These are phyloP conservation scores for Zoanthus gigantus DNA, from an alignment of 92 coral and sea anemone genomes.

Conservation along the genomic window DNA sequence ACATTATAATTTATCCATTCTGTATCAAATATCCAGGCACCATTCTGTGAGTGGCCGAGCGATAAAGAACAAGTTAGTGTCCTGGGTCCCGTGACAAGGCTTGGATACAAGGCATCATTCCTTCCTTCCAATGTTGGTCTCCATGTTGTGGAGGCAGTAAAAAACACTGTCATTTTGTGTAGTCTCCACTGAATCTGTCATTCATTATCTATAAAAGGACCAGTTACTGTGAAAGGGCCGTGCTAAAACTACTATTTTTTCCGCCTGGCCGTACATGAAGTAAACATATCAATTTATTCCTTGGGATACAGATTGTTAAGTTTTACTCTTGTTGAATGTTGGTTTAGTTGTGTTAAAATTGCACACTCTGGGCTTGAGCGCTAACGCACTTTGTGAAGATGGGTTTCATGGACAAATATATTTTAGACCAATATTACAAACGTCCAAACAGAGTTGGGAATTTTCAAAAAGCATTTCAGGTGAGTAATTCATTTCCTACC, in stretches of 20 bases:
- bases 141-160: too few species aligned
- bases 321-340: neutral
- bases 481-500: neutral
- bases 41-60: neutral
- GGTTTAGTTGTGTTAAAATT: neutral
- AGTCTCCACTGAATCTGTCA: too few species aligned
- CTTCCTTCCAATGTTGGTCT: too few species aligned
- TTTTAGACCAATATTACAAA: constrained; percentile 77
- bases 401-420: constrained; percentile 68
- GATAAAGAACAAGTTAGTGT: neutral
- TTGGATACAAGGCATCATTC: too few species aligned
- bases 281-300: neutral
- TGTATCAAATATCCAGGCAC: neutral
- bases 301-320: neutral
- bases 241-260: neutral
- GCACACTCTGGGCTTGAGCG: too few species aligned
- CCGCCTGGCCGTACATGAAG: neutral
- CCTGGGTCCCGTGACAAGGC: neutral
- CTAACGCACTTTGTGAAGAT: constrained; percentile 29
- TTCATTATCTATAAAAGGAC: too few species aligned
- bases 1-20: constrained; percentile 32
- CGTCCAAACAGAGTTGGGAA: constrained; percentile 66
- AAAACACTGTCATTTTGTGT: too few species aligned
- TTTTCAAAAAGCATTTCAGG: constrained; percentile 78
- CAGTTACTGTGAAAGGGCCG: too few species aligned